A percentile compares a stretch with the other conserved stretches of the same genome.
Evolutionary conservation across 2,797 vertebrate genomes (phyloP).

Genomic region (Sciurus vulgaris): DNA sequence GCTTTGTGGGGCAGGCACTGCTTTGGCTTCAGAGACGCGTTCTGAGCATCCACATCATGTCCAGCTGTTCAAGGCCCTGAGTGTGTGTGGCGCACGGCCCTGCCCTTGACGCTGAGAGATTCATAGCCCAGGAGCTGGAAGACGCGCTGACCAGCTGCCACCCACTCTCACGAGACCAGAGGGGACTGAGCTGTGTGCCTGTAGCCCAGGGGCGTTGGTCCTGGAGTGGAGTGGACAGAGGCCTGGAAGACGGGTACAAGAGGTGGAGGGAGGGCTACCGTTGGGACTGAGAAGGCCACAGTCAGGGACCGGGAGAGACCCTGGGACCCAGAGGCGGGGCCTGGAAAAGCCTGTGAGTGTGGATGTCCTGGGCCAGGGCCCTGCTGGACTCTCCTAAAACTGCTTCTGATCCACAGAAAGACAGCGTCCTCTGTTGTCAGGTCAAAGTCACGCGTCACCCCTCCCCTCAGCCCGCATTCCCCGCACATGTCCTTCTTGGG

Average conservation of each 20-base stretch:
- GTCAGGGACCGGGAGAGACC: neutral
- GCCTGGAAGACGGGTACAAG: neutral
- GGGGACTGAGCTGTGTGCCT: neutral
- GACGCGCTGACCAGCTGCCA: neutral
- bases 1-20: neutral
- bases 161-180: neutral
- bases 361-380: accelerated
- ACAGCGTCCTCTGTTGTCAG: neutral
- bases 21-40: neutral
- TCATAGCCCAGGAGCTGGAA: neutral
- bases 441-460: neutral
- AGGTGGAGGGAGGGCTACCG: accelerated
- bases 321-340: accelerated
- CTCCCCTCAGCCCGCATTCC: neutral
- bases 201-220: neutral
- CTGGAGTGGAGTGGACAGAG: no score
- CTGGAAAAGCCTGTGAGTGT: accelerated
- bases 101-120: neutral
- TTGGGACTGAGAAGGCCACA: neutral
- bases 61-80: neutral
- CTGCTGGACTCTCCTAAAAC: neutral
- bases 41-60: neutral
- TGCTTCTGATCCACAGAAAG: neutral
- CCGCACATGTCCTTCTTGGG: neutral
- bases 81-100: accelerated